phyloP scores from a whole-genome alignment of 2,888 invertebrate genomes.

The Mythimna albipuncta region DNA sequence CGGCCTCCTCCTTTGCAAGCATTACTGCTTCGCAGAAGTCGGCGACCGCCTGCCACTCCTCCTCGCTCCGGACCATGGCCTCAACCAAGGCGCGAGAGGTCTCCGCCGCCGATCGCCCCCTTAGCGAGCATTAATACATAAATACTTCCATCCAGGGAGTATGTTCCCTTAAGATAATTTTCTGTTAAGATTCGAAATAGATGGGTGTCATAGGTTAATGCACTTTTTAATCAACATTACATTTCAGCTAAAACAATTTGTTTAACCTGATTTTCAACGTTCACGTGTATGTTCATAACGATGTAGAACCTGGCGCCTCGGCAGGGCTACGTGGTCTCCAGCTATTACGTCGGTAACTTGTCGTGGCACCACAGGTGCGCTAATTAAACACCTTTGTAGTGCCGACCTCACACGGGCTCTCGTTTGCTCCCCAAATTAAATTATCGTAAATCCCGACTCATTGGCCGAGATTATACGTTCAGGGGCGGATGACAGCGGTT shows the following conservation, averaged over 20 bases:
- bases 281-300: constrained; percentile 20
- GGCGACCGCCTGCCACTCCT: too few relatives aligned
- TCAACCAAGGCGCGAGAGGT: too few relatives aligned
- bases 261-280: constrained; percentile 12
- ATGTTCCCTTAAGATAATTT: too few relatives aligned
- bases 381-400: constrained; percentile 76
- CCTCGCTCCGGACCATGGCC: too few relatives aligned
- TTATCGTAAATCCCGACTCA: constrained; percentile 73
- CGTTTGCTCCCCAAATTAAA: constrained; percentile 71
- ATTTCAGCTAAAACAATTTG: not conserved
- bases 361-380: constrained; percentile 61
- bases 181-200: not conserved
- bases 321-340: constrained; percentile 38
- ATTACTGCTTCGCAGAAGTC: too few relatives aligned
- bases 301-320: constrained; percentile 15
- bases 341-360: constrained; percentile 61
- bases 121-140: too few relatives aligned
- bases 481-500: constrained; percentile 63
- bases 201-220: not conserved
- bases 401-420: constrained; percentile 52
- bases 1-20: too few relatives aligned
- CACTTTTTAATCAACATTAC: not conserved
- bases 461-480: constrained; percentile 67
- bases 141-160: too few relatives aligned
- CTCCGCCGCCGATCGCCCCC: too few relatives aligned